A percentile compares a stretch with the other conserved stretches of the same genome.
Conservation (phyloP, 1,140 invertebrate species). For the Aplysia californica region DNA sequence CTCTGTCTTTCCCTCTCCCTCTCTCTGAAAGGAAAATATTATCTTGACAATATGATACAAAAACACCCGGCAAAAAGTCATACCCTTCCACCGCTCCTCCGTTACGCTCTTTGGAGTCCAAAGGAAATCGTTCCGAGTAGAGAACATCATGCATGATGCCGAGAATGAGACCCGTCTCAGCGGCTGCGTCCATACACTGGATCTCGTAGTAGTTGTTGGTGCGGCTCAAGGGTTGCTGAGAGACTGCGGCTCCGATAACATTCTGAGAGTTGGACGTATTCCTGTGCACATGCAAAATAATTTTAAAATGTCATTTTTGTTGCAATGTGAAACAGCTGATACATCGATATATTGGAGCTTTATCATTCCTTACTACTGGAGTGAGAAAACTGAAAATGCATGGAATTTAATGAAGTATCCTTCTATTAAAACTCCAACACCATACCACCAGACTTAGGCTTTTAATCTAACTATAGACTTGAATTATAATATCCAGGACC, state of each 20-base stretch:
- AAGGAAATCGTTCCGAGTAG: constrained; percentile 35
- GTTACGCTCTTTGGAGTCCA: constrained; percentile 38
- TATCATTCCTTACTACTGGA: not conserved
- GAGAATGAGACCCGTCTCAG: constrained; percentile 33
- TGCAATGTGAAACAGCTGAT: too few relatives aligned
- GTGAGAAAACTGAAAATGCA: not conserved
- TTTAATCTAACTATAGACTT: too few relatives aligned
- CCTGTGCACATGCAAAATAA: constrained; percentile 6
- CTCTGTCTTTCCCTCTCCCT: too few relatives aligned
- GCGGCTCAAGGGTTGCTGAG: constrained; percentile 39
- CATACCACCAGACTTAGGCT: too few relatives aligned
- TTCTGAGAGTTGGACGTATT: constrained; percentile 24
- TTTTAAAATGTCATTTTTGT: too few relatives aligned
- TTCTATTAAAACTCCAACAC: too few relatives aligned
- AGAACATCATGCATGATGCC: constrained; percentile 42
- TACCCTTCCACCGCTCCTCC: constrained; percentile 49
- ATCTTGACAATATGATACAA: too few relatives aligned
- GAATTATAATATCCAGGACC: too few relatives aligned
- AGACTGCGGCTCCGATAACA: constrained; percentile 29
- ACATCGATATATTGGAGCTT: not conserved
- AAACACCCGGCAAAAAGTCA: too few relatives aligned
- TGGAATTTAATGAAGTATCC: not conserved
- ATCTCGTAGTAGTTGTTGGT: constrained; percentile 42
- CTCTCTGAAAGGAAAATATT: too few relatives aligned
- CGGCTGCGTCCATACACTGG: constrained; percentile 9